These are phyloP conservation scores for Limonius californicus DNA, from an alignment of 1,140 invertebrate genomes.

Conservation along the genomic window DNA sequence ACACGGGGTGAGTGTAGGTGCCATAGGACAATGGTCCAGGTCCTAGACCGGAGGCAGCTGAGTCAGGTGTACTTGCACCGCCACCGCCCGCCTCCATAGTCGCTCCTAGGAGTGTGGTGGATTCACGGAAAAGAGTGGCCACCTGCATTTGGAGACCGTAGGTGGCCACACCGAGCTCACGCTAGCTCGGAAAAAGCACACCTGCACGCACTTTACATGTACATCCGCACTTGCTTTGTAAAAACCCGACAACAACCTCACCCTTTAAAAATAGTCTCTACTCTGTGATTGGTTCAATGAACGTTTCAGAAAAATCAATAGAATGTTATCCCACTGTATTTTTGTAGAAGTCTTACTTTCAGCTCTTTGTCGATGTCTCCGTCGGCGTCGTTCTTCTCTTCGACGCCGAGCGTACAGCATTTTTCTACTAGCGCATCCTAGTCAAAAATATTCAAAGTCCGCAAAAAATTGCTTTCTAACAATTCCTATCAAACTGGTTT, in stretches of 20 bases:
- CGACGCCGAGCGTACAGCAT: constrained; percentile 36
- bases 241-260: constrained; percentile 48
- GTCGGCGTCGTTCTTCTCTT: constrained; percentile 25
- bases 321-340: constrained; percentile 47
- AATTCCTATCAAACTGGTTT: no score
- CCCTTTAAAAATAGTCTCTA: constrained; percentile 50
- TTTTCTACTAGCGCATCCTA: constrained; percentile 44
- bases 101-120: constrained; percentile 62
- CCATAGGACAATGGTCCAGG: constrained; percentile 43
- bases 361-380: not conserved
- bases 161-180: constrained; percentile 36
- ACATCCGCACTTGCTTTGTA: constrained; percentile 38
- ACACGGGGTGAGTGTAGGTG: constrained; percentile 42
- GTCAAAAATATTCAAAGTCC: no score
- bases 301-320: constrained; percentile 50
- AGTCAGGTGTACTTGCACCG: constrained; percentile 36
- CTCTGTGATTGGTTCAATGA: constrained; percentile 49
- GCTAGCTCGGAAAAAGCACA: constrained; percentile 35
- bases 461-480: no score
- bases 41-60: constrained; percentile 32
- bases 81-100: constrained; percentile 53
- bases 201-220: constrained; percentile 40
- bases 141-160: constrained; percentile 56
- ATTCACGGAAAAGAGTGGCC: constrained; percentile 65
- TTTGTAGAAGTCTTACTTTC: constrained; percentile 37